Evolutionary conservation across 2,113 vertebrate genomes (phyloP).

Genomic region (Channa argus): DNA sequence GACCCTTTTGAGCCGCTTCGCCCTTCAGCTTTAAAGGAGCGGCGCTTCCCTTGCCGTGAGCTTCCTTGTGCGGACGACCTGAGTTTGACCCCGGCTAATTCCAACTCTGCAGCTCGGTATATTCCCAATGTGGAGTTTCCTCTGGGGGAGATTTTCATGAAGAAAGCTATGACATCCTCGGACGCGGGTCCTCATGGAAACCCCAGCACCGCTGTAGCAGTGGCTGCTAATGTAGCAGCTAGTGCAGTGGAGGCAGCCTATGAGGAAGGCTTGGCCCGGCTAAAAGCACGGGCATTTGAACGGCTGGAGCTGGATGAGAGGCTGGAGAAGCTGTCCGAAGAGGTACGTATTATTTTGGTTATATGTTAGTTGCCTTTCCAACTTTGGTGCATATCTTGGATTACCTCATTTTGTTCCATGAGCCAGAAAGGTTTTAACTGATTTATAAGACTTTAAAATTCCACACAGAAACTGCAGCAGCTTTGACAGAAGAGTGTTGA

Average conservation of each 20-base stretch:
- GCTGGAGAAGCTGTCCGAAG: constrained; percentile 95
- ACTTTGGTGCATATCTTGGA: no score
- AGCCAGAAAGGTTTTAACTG: no score
- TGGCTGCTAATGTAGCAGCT: constrained; percentile 87
- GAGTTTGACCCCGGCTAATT: constrained; percentile 81
- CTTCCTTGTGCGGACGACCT: constrained; percentile 84
- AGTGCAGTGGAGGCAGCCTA: constrained; percentile 92
- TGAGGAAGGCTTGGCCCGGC: constrained; percentile 94
- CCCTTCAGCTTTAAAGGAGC: constrained; percentile 92
- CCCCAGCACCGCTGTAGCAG: constrained; percentile 86
- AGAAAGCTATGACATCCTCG: constrained; percentile 89
- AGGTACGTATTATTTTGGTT: constrained; percentile 71
- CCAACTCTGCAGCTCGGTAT: constrained; percentile 85
- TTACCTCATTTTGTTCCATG: no score
- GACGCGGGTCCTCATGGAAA: constrained; percentile 80
- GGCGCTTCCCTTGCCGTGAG: constrained; percentile 83
- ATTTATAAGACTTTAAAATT: background rate
- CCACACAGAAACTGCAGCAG: background rate
- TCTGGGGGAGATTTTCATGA: constrained; percentile 90
- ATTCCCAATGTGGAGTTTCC: constrained; percentile 97
- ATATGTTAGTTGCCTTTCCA: background rate
- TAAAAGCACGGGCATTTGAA: constrained; percentile 95
- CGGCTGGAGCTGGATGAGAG: constrained; percentile 95
- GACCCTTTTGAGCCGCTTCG: constrained; percentile 91
- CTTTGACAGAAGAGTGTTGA: background rate